These are phyloP conservation scores for Candoia aspera DNA, from an alignment of 2,113 vertebrate species.

Conservation along the genomic window DNA sequence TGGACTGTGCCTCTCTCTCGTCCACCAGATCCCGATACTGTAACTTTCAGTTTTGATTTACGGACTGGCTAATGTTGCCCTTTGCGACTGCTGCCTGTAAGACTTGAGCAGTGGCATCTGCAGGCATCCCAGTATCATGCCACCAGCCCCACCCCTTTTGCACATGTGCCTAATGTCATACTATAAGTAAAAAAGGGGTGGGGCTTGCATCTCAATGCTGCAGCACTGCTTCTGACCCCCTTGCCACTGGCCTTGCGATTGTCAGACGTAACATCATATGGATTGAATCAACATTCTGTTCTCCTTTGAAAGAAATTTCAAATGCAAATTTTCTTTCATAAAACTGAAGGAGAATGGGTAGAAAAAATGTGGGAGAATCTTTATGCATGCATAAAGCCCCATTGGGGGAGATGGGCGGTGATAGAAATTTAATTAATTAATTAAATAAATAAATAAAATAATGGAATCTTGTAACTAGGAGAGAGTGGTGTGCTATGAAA, in stretches of 20 bases:
- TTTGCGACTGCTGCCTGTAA: neutral
- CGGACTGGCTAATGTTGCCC: neutral
- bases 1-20: neutral
- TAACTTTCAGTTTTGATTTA: neutral
- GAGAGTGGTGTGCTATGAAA: neutral
- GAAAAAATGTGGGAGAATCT: neutral
- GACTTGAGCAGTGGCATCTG: neutral
- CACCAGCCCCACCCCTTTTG: neutral
- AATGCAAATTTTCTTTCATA: neutral
- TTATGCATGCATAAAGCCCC: no score
- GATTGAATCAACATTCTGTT: neutral
- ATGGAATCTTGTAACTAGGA: neutral
- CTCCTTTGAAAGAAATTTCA: neutral
- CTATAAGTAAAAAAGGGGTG: neutral
- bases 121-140: neutral
- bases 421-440: no score
- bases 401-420: no score
- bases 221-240: neutral
- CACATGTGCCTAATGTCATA: neutral
- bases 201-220: neutral
- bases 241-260: neutral
- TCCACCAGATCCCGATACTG: neutral
- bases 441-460: no score
- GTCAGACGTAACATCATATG: neutral
- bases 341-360: neutral